Conservation (phyloP, 2,113 vertebrate genomes). For the Corythornis madagascariensis region DNA sequence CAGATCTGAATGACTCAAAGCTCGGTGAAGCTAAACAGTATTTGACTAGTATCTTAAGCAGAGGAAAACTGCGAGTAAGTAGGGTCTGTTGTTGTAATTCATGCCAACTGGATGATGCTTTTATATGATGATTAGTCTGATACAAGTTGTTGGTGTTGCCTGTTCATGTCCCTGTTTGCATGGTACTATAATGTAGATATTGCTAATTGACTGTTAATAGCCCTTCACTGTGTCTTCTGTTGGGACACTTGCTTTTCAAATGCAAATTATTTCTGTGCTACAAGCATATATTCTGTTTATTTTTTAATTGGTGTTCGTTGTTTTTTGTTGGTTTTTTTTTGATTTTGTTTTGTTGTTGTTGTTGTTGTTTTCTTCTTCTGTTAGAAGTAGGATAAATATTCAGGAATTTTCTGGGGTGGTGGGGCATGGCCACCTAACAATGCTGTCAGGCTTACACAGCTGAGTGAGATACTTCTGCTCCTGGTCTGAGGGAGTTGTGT, state of each 20-base stretch:
- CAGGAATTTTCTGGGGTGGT: not conserved
- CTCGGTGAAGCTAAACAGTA: constrained; percentile 83
- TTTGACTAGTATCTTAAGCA: constrained; percentile 86
- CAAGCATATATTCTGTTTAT: not conserved
- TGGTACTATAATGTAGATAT: not conserved
- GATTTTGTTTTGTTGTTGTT: too few relatives aligned
- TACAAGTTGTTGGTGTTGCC: not conserved
- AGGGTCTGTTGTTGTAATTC: not conserved
- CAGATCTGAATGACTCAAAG: constrained; percentile 84
- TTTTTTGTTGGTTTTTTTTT: too few relatives aligned
- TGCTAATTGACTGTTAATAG: not conserved
- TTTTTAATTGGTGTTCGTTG: too few relatives aligned
- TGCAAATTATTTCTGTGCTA: not conserved
- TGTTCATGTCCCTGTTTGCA: not conserved
- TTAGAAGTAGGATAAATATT: not conserved
- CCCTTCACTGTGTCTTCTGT: not conserved
- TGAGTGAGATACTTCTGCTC: not conserved
- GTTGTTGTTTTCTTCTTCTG: not conserved
- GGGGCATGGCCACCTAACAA: fast-evolving
- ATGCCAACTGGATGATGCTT: not conserved
- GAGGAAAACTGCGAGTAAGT: constrained; percentile 87
- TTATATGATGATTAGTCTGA: not conserved
- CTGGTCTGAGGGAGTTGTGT: not conserved
- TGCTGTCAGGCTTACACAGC: not conserved
- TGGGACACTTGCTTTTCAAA: not conserved